Percentiles rank a stretch among this genome's conserved stretches.
Conservation (phyloP, 2,888 invertebrate genomes). For the Strigamia maritima region DNA sequence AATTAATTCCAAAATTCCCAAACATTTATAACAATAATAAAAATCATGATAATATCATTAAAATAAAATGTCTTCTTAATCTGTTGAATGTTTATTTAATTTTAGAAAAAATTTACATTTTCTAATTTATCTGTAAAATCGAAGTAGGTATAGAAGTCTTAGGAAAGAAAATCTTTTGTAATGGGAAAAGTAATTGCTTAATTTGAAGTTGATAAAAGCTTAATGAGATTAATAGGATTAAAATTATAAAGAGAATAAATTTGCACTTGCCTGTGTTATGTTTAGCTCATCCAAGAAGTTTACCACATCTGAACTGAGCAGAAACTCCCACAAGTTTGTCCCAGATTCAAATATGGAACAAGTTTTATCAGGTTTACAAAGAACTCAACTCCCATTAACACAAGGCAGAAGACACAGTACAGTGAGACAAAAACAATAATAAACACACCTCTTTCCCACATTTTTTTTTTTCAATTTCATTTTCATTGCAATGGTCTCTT, state of each 20-base stretch:
- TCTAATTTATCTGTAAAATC: background rate
- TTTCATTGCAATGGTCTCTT: too few relatives aligned
- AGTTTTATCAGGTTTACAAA: slow-evolving; percentile 15
- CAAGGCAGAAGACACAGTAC: background rate
- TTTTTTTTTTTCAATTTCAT: background rate
- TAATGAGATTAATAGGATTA: too few relatives aligned
- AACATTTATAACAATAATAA: background rate
- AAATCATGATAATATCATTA: too few relatives aligned
- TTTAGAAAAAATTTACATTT: too few relatives aligned
- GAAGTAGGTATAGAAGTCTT: too few relatives aligned
- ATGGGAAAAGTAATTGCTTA: too few relatives aligned
- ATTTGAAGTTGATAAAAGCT: background rate
- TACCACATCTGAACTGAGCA: background rate
- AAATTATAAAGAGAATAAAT: background rate
- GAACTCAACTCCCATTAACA: background rate
- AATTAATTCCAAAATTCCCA: background rate
- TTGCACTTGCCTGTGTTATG: background rate
- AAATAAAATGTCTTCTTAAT: too few relatives aligned
- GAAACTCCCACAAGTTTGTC: slow-evolving; percentile 1
- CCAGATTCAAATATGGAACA: slow-evolving; percentile 10
- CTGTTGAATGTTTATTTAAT: too few relatives aligned
- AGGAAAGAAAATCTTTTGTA: too few relatives aligned
- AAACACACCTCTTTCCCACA: background rate
- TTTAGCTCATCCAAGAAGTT: background rate
- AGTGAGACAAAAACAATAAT: background rate